Evolutionary conservation across 2,888 invertebrate genomes (phyloP), one percentile per base, ranked within the genome.

Genomic region (Thera britannica): DNA sequence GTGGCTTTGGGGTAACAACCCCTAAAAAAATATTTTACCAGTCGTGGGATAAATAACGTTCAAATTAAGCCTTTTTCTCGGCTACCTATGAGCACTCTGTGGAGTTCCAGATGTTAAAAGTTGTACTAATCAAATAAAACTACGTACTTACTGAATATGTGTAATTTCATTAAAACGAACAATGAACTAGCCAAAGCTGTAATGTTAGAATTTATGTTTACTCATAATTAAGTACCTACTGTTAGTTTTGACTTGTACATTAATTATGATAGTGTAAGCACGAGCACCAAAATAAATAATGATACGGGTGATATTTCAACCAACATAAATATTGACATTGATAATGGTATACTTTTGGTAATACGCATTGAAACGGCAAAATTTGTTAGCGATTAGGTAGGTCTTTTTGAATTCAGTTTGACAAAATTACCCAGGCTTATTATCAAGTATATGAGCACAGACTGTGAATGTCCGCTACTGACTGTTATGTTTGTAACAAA

Each of bases 1-100:
- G 44, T 46, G 9, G 44, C 9, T 9, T 2, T 7, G 44, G 1
- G 44, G 44, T 46, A 46, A 9, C 44, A 46, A 46, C 9, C 9
- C 2, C 44, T 46, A 62, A 64, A 68, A 64, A 66, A 70, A 64
- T 63, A 63, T 64, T 67, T 62, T 64, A 59, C 63, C 9, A 58
- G 62, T 54, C 62, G 58, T 36, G 55, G 58, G 57, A 57, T 69
- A 67, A 62, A 68, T 59, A 65, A 62, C 38, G 48, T 34, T 48
- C n/a, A 35, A 65, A 23, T 23, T 23, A 23, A 66, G 9, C 69
- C 51, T 35, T 71, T 70, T 59, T 58, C 23, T 65, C 34, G 54
- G 9, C 55, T 7, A 57, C 52, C 38, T 55, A 49, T 51, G 58
- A 61, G 61, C 62, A 65, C 59, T 65, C 51, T 55, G 57, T 46